phyloP scores from a whole-genome alignment of 2,797 vertebrate genomes.

The Lepilemur septentrionalis region DNA sequence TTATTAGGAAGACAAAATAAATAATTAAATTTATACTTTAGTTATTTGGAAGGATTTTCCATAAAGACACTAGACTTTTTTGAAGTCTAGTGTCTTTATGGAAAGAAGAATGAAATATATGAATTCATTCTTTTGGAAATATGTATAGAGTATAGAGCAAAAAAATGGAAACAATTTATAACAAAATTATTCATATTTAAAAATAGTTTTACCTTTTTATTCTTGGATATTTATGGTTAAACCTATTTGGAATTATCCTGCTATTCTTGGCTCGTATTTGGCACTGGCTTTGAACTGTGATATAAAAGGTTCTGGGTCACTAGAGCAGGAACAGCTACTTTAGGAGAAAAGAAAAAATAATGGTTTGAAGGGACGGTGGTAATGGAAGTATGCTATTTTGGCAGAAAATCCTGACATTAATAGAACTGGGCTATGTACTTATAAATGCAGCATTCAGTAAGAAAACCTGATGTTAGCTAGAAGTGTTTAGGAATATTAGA shows the following conservation, averaged over 20 bases:
- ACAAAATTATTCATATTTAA: neutral
- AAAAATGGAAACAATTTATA: neutral
- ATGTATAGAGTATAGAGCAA: neutral
- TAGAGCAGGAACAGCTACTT: neutral
- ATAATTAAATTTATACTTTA: neutral
- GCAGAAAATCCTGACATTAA: conserved; percentile 23
- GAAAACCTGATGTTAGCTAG: neutral
- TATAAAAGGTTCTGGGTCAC: conserved; percentile 23
- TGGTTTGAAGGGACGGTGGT: neutral
- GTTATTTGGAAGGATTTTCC: neutral
- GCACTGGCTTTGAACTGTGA: neutral
- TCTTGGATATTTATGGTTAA: neutral
- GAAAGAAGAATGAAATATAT: neutral
- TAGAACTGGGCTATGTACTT: conserved; percentile 9
- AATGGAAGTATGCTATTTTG: neutral
- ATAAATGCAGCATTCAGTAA: neutral
- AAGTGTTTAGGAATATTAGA: neutral
- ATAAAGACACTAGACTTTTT: neutral
- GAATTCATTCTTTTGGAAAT: neutral
- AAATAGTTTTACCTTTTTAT: neutral
- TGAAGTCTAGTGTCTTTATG: too few relatives aligned
- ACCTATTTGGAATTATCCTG: neutral
- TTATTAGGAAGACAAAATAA: neutral
- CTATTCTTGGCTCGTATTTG: conserved; percentile 17
- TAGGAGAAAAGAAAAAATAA: conserved; percentile 20